Base-by-base conservation (phyloP, 1,140 invertebrate species). In the Dryas iulia region DNA sequence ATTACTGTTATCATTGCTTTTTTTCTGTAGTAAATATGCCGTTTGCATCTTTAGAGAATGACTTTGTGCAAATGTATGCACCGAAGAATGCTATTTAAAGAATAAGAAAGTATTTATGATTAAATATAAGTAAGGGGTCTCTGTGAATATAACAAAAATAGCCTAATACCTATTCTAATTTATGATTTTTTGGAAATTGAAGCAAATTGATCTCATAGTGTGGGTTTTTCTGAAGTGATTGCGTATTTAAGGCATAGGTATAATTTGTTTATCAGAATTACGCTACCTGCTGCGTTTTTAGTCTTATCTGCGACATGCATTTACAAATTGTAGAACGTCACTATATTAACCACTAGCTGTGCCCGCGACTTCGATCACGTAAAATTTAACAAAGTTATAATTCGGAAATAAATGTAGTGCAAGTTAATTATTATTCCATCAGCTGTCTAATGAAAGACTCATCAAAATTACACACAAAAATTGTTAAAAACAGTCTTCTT, bases 1-100 rank as follows among this genome's bases (percentile, higher is more conserved):
- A 71, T 72, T 69, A 53, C 58, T 60, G 62, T 71, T 47, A 74
- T 73, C 35, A 63, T 60, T n/a, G 21, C 56, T 66, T 26, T 14
- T 47, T 54, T 63, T 12, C 21, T 25, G 5, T 18, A 28, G 18
- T 24, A 6, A 35, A 35, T 3, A 47, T 24, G 25, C 24, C 14
- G 11, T 33, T 18, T 24, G 21, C 1, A 47, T 47, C 39, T 47
- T 47, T 47, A 21, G 18, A 47, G 1, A 47, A 47, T 39, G 33
- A 21, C 39, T 47, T n/a, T 47, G 35, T 47, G 39, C 39, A 47
- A 21, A 21, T n/a, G 39, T 21, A 21, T 47, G 39, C 18, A 11
- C 18, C 14, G 8, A 47, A 47, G 39, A 47, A 47, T 21, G 39
- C 14, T 47, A 47, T 18, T 21, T 47, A 47, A 47, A 18, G 39